Evolutionary conservation across 2,888 invertebrate genomes (phyloP).

Genomic region (Erebia palarica): DNA sequence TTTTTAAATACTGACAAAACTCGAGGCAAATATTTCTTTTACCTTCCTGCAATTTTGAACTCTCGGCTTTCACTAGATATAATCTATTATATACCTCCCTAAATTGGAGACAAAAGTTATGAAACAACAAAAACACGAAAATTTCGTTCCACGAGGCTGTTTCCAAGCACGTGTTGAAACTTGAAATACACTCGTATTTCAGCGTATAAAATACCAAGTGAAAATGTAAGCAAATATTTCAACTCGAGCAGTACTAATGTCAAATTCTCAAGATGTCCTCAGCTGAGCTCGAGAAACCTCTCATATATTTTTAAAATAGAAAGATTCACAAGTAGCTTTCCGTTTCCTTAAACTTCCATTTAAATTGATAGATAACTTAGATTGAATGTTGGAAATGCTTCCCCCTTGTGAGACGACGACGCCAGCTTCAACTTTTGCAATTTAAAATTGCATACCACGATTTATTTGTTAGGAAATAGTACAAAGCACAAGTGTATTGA

Average conservation of each 20-base stretch:
- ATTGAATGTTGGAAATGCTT: constrained; percentile 32
- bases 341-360: constrained; percentile 26
- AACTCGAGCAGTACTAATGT: constrained; percentile 1
- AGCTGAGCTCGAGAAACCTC: constrained; percentile 4
- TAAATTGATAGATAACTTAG: constrained; percentile 31
- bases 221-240: constrained; percentile 15
- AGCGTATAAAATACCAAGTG: neutral
- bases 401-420: constrained; percentile 18
- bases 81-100: too few relatives aligned
- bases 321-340: constrained; percentile 16
- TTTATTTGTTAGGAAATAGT: constrained; percentile 36
- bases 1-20: too few relatives aligned
- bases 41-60: too few relatives aligned
- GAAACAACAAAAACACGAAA: neutral
- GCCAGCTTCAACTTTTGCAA: constrained; percentile 36
- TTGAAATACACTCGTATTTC: neutral
- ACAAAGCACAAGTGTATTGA: constrained; percentile 24
- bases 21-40: too few relatives aligned
- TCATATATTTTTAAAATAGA: constrained; percentile 12
- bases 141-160: neutral
- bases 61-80: too few relatives aligned
- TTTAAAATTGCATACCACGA: constrained; percentile 37
- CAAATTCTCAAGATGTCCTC: constrained; percentile 16
- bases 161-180: neutral
- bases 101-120: neutral